phyloP scores from a whole-genome alignment of 2,797 vertebrate genomes.

The Lithobates pipiens region DNA sequence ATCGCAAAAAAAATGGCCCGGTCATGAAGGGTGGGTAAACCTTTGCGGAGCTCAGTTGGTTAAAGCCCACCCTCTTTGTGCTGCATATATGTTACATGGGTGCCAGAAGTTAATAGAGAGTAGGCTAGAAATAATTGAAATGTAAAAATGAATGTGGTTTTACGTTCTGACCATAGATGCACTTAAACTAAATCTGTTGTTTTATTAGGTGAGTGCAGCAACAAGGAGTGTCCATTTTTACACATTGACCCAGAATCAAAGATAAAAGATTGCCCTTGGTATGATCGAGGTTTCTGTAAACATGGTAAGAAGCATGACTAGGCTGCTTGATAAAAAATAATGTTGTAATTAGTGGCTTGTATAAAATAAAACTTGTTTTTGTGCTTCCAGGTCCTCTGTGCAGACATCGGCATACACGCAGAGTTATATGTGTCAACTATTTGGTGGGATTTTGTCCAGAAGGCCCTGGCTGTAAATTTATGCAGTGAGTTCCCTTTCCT shows the following conservation, averaged over 20 bases:
- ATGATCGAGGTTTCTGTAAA: slow-evolving; percentile 98
- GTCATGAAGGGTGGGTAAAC: too few species aligned
- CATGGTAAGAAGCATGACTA: slow-evolving; percentile 81
- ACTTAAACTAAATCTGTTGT: slow-evolving; percentile 44
- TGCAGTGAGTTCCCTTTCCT: slow-evolving; percentile 88
- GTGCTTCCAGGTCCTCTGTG: slow-evolving; percentile 88
- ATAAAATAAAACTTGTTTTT: not conserved
- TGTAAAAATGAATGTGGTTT: too few species aligned
- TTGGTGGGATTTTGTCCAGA: slow-evolving; percentile 97
- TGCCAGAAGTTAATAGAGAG: too few species aligned
- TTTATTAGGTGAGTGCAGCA: slow-evolving; percentile 93
- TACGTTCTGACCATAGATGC: too few species aligned
- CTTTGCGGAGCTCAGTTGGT: too few species aligned
- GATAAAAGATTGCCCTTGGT: slow-evolving; percentile 99
- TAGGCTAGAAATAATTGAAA: too few species aligned
- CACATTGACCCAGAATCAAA: slow-evolving; percentile 98
- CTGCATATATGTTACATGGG: too few species aligned
- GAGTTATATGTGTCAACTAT: slow-evolving; percentile 98
- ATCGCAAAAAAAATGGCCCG: too few species aligned
- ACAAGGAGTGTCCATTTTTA: slow-evolving; percentile 98
- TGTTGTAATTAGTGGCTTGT: not conserved
- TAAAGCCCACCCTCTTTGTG: too few species aligned
- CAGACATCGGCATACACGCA: slow-evolving; percentile 94
- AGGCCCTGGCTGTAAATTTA: slow-evolving; percentile 97
- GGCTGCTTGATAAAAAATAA: not conserved